Evolutionary conservation across 92 coral and sea anemone species (phyloP), one percentile per base, ranked within the genome.

Genomic region (Ricordea florida): DNA sequence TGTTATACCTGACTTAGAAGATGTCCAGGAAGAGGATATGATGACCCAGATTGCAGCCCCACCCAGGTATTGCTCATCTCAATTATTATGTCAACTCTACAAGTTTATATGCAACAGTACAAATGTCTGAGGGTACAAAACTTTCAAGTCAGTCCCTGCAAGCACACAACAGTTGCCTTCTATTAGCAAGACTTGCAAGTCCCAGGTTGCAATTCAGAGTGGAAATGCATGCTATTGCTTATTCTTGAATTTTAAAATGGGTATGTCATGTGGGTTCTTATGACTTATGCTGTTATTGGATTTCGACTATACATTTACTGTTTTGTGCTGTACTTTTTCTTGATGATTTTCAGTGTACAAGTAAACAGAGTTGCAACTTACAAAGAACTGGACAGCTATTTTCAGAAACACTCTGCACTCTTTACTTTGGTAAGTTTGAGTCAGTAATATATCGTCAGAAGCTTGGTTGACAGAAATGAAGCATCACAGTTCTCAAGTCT

Each of bases 311-410:
- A n/a, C n/a, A n/a, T n/a, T n/a, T n/a, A 47, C 23, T 2, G 0
- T 47, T 14, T 47, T 47, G 3, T 9, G 4, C 21, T 28, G 5
- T 10, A 35, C 10, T 35, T 37, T 26, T 15, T 40, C 27, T 8
- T 43, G 26, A 10, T 1, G 16, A 24, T 21, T 46, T n/a, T n/a
- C 80, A 94, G 98, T 49, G 72, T 94, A 15, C 98, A 94, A 73
- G 98, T 94, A 15, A 94, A 94, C 66, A 72, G 98, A 67, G 98
- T 94, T 23, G 98, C 98, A 60, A 94, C 98, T 6, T 94, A 94
- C 77, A 85, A 87, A 24, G 98, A 94, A 79, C 92, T 94, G 24
- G 98, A 94, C 62, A 94, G 83, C 51, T 92, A 88, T 53, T 85
- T 90, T 53, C 98, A 94, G 69, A 94, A 94, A 74, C 97, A 94